Percentiles rank a stretch among this genome's conserved stretches.
These are phyloP conservation scores for Pocota personata DNA, from an alignment of 2,888 invertebrate species.

Conservation along the genomic window DNA sequence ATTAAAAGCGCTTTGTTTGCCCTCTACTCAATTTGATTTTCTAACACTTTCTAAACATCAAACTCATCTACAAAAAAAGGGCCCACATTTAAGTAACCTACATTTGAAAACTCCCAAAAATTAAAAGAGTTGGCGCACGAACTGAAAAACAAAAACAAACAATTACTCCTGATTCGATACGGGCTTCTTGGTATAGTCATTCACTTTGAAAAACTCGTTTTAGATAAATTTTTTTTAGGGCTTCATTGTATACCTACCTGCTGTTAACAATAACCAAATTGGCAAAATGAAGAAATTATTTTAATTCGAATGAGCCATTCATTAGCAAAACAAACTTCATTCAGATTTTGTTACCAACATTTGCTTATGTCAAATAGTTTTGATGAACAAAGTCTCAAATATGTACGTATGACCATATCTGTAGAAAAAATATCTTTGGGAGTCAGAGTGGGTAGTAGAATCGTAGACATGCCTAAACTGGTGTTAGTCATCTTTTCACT, in stretches of 20 bases:
- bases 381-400: background rate
- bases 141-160: background rate
- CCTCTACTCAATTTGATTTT: too few relatives aligned
- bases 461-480: background rate
- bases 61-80: too few relatives aligned
- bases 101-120: too few relatives aligned
- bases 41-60: too few relatives aligned
- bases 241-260: background rate
- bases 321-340: conserved; percentile 47
- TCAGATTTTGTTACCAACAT: background rate
- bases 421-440: background rate
- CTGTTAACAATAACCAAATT: background rate
- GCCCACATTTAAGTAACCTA: too few relatives aligned
- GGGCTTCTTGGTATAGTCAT: background rate
- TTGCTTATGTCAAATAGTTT: conserved; percentile 50
- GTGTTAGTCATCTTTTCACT: background rate
- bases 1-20: too few relatives aligned
- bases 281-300: background rate
- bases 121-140: conserved; percentile 31
- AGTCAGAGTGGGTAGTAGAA: background rate
- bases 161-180: background rate
- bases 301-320: conserved; percentile 20
- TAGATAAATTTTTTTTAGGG: background rate
- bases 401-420: background rate
- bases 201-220: background rate